Evolutionary conservation across 1,140 invertebrate species (phyloP).

Genomic region (Drosophila littoralis): DNA sequence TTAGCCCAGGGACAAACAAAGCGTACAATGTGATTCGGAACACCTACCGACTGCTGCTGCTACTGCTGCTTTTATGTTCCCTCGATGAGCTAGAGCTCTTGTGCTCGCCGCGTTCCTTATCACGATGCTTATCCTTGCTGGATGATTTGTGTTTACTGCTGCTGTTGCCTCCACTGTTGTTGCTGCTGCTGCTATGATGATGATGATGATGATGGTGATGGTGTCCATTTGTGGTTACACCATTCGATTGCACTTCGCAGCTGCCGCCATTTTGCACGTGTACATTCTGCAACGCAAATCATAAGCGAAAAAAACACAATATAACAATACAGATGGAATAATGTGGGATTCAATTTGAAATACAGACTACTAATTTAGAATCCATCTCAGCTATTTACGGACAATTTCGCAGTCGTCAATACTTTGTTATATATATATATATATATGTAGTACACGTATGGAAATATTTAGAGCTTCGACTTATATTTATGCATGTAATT

Average conservation of each 20-base stretch:
- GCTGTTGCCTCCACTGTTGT: conserved; percentile 86
- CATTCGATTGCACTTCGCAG: conserved; percentile 77
- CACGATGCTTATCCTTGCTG: conserved; percentile 86
- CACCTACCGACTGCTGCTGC: conserved; percentile 83
- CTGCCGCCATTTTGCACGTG: conserved; percentile 80
- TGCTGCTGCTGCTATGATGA: conserved; percentile 85
- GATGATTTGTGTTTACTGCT: conserved; percentile 88
- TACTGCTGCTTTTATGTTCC: conserved; percentile 84
- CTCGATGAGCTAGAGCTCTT: conserved; percentile 83
- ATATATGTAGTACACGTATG: neutral
- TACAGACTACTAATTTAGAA: neutral
- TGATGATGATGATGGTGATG: conserved; percentile 84
- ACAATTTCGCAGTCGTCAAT: neutral
- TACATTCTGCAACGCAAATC: conserved; percentile 54
- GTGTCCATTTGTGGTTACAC: conserved; percentile 85
- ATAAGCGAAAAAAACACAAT: neutral
- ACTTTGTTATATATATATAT: no score
- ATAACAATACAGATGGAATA: neutral
- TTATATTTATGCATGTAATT: neutral
- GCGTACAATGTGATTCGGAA: neutral
- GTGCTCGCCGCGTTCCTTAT: conserved; percentile 84
- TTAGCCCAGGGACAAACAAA: neutral
- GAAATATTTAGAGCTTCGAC: neutral
- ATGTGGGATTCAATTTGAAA: neutral
- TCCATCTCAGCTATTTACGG: neutral